A percentile compares a stretch with the other conserved stretches of the same genome.
These are phyloP conservation scores for Apogon talboti DNA, from an alignment of 2,797 vertebrate genomes.

Conservation along the genomic window DNA sequence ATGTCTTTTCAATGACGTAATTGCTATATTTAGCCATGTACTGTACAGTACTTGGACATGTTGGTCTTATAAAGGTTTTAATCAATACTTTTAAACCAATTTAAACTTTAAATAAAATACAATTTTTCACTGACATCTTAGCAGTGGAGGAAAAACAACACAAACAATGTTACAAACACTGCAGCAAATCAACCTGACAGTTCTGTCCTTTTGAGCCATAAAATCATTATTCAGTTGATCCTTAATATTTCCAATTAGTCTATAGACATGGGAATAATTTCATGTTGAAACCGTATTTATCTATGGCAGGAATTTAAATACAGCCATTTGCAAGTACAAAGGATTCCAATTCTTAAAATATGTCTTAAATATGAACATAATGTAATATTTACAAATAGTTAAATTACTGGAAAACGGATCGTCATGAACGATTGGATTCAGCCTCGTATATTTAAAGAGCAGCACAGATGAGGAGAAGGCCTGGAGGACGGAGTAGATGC, in stretches of 20 bases:
- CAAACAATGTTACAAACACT: slow-evolving; percentile 19
- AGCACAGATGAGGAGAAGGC: slow-evolving; percentile 45
- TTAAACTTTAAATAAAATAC: slow-evolving; percentile 41
- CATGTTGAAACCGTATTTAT: no score
- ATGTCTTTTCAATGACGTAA: no score
- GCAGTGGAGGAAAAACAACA: slow-evolving; percentile 11
- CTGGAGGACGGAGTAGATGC: slow-evolving; percentile 40
- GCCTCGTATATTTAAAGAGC: slow-evolving; percentile 29
- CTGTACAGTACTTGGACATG: no score
- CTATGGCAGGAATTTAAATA: slow-evolving; percentile 61
- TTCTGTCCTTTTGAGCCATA: not conserved
- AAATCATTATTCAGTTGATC: slow-evolving; percentile 1
- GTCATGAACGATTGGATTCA: slow-evolving; percentile 16
- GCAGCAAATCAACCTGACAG: slow-evolving; percentile 31
- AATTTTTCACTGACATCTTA: no score
- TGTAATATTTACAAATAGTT: slow-evolving; percentile 75
- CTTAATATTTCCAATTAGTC: slow-evolving; percentile 7
- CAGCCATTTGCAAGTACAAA: slow-evolving; percentile 57
- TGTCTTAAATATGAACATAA: slow-evolving; percentile 70
- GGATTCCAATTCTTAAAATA: slow-evolving; percentile 31
- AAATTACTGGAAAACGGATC: slow-evolving; percentile 55
- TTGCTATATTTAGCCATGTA: no score
- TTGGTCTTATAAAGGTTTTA: slow-evolving; percentile 42
- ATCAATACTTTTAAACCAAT: slow-evolving; percentile 49
- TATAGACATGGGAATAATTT: no score